These are phyloP conservation scores for Corydoras sp. DNA, from an alignment of 2,113 vertebrate species.

Conservation along the genomic window DNA sequence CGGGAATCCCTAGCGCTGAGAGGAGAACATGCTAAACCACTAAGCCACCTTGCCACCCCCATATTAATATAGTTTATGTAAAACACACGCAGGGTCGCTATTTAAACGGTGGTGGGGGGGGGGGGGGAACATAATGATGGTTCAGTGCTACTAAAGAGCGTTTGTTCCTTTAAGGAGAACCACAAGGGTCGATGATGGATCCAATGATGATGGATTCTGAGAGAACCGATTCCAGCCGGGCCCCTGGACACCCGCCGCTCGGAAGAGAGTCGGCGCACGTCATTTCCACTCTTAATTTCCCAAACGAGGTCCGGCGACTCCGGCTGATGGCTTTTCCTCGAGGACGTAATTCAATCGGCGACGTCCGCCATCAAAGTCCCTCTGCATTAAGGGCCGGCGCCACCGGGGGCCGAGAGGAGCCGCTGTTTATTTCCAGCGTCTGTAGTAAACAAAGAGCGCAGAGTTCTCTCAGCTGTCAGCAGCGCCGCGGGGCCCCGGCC, in stretches of 20 bases:
- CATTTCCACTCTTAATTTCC: conserved; percentile 76
- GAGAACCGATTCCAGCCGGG: conserved; percentile 42
- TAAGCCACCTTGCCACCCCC: too few species aligned
- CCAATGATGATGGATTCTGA: conserved; percentile 42
- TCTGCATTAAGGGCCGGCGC: conserved; percentile 60
- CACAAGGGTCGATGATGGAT: too few species aligned
- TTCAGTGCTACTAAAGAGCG: too few species aligned
- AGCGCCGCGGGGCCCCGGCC: conserved; percentile 4
- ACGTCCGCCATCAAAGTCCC: conserved; percentile 72
- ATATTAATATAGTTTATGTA: too few species aligned
- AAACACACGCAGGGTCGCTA: too few species aligned
- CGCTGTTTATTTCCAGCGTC: conserved; percentile 58
- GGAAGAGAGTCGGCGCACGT: conserved; percentile 66
- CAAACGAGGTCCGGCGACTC: conserved; percentile 68
- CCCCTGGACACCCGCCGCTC: conserved; percentile 27
- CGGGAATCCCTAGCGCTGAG: too few species aligned
- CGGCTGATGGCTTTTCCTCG: conserved; percentile 74
- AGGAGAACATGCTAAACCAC: too few species aligned
- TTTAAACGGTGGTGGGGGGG: too few species aligned
- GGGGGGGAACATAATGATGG: too few species aligned
- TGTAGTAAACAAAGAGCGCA: conserved; percentile 59
- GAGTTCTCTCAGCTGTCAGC: conserved; percentile 30
- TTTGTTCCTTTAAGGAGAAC: too few species aligned
- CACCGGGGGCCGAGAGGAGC: conserved; percentile 49
- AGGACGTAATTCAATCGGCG: conserved; percentile 73